Conservation (phyloP, 92 coral and sea anemone genomes). For the Diadumene lineata region DNA sequence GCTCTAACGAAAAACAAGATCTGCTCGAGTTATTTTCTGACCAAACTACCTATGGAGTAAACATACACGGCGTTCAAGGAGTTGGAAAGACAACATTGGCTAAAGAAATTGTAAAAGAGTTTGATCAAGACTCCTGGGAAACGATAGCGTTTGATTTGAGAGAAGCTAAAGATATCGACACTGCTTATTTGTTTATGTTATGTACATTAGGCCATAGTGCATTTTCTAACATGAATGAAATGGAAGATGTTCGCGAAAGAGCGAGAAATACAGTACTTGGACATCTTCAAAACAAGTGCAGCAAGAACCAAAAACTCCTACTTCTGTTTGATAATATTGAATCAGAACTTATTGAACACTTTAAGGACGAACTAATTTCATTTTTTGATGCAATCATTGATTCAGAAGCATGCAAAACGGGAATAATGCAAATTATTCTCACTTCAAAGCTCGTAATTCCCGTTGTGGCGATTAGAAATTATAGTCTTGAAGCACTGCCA, state of each 20-base stretch:
- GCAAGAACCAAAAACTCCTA: slow-evolving; percentile 17
- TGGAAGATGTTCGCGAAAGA: background rate
- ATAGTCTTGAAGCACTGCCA: slow-evolving; percentile 9
- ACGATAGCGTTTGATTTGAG: slow-evolving; percentile 27
- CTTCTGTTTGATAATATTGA: slow-evolving; percentile 66
- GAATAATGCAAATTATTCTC: slow-evolving; percentile 28
- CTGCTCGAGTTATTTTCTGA: slow-evolving; percentile 24
- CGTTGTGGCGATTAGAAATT: slow-evolving; percentile 7
- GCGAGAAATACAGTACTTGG: slow-evolving; percentile 14
- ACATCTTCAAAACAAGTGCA: background rate
- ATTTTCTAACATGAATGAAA: slow-evolving; percentile 2
- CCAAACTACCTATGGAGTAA: slow-evolving; percentile 23
- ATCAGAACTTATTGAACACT: slow-evolving; percentile 27
- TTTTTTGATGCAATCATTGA: slow-evolving; percentile 22
- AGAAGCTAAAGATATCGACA: slow-evolving; percentile 27
- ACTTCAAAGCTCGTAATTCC: slow-evolving; percentile 45
- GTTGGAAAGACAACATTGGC: slow-evolving; percentile 79
- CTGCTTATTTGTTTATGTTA: slow-evolving; percentile 22
- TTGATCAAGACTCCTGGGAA: background rate
- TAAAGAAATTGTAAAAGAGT: slow-evolving; percentile 9
- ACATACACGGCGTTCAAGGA: slow-evolving; percentile 64
- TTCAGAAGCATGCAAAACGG: background rate
- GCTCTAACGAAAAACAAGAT: slow-evolving; percentile 35
- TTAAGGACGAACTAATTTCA: slow-evolving; percentile 16
- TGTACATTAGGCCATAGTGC: slow-evolving; percentile 2